Conservation (phyloP, 1,140 invertebrate species). For the Pseudachorutes palmiensis region DNA sequence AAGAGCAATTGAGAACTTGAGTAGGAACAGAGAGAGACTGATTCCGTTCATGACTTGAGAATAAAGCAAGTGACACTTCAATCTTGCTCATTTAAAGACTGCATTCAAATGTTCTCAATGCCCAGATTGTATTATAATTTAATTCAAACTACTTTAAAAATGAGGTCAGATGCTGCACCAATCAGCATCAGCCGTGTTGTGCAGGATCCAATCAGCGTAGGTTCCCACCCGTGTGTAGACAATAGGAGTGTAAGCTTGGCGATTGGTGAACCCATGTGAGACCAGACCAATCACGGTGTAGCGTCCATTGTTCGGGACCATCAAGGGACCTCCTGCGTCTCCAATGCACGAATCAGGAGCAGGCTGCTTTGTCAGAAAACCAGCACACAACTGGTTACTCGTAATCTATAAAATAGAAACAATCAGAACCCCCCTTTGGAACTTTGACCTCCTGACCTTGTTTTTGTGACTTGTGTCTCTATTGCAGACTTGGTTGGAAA, state of each 20-base stretch:
- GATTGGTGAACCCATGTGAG: constrained; percentile 33
- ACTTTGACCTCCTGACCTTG: constrained; percentile 11
- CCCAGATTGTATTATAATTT: too few relatives aligned
- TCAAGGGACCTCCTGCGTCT: constrained; percentile 29
- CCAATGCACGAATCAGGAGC: neutral
- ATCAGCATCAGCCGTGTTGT: constrained; percentile 29
- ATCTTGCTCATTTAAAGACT: too few relatives aligned
- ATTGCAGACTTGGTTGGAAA: constrained; percentile 32
- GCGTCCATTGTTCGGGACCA: constrained; percentile 30
- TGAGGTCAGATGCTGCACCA: constrained; percentile 25
- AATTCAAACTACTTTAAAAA: too few relatives aligned
- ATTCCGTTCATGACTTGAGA: too few relatives aligned
- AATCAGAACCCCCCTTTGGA: neutral
- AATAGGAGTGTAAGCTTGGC: constrained; percentile 25
- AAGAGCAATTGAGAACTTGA: too few relatives aligned
- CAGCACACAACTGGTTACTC: constrained; percentile 30
- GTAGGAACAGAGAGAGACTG: too few relatives aligned
- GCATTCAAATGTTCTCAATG: too few relatives aligned
- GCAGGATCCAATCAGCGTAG: constrained; percentile 33
- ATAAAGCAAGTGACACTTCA: too few relatives aligned
- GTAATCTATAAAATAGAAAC: constrained; percentile 4
- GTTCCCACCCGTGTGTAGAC: constrained; percentile 26
- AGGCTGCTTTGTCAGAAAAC: constrained; percentile 16
- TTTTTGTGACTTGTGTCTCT: constrained; percentile 27
- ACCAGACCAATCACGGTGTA: constrained; percentile 37